Evolutionary conservation across 2,113 vertebrate genomes (phyloP).

Genomic region (Entomyzon cyanotis): DNA sequence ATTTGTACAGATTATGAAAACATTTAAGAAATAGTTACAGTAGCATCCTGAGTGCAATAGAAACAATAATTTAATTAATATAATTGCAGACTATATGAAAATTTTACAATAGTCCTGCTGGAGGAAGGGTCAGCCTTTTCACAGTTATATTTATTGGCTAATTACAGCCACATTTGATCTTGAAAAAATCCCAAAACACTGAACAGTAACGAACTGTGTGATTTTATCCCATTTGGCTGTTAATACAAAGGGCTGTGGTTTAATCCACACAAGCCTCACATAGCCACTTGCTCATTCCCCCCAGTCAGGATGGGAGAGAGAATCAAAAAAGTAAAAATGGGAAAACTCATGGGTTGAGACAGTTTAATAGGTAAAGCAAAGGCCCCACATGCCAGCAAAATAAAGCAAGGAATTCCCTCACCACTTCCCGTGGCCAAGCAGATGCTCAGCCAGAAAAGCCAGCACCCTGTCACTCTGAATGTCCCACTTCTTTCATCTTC

Average conservation of each 20-base stretch:
- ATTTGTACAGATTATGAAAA: not conserved
- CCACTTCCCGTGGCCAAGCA: not conserved
- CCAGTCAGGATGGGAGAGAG: not conserved
- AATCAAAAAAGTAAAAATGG: not conserved
- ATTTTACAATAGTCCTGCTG: not conserved
- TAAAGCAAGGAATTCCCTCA: not conserved
- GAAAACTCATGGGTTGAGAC: not conserved
- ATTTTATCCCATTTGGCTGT: not conserved
- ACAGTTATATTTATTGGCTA: not conserved
- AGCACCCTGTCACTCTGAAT: accelerated
- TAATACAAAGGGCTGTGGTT: not conserved
- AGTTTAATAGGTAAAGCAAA: not conserved
- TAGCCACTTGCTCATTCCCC: too few relatives aligned
- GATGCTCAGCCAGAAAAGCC: not conserved
- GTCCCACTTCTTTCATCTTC: not conserved
- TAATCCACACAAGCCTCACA: not conserved
- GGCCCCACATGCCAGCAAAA: not conserved
- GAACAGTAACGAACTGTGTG: not conserved
- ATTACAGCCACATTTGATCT: not conserved
- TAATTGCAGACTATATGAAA: not conserved
- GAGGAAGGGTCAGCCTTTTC: not conserved
- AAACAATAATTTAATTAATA: not conserved
- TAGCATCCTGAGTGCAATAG: not conserved
- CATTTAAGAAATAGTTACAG: not conserved
- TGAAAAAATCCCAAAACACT: not conserved